These are phyloP conservation scores for Anas capensis DNA, from an alignment of 2,797 vertebrate genomes.

Conservation along the genomic window DNA sequence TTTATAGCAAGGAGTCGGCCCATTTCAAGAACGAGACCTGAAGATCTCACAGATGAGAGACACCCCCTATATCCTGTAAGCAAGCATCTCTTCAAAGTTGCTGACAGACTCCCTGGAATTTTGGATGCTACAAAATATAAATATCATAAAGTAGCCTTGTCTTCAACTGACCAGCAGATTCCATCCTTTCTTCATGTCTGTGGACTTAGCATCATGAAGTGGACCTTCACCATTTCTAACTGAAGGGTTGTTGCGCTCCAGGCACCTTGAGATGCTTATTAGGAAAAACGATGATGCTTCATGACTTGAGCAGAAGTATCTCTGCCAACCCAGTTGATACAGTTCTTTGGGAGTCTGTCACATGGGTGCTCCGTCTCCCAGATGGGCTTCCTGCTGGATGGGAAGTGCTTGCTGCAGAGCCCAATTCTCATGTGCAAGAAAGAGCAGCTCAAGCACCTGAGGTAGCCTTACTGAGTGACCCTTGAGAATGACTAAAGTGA, in stretches of 20 bases:
- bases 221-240: background rate
- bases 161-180: background rate
- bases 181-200: background rate
- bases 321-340: background rate
- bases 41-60: background rate
- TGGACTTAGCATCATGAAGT: background rate
- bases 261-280: background rate
- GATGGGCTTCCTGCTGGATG: too few species aligned
- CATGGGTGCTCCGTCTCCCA: too few species aligned
- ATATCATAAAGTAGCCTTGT: background rate
- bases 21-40: background rate
- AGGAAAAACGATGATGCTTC: background rate
- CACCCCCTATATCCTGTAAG: background rate
- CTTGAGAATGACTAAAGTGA: background rate
- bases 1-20: background rate
- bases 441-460: background rate
- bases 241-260: background rate
- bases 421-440: background rate
- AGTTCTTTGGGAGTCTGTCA: background rate
- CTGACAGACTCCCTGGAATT: background rate
- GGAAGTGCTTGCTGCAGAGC: background rate
- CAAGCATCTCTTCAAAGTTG: fast-evolving
- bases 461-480: fast-evolving
- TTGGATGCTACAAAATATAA: background rate
- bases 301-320: background rate